Conservation (phyloP, 2,113 vertebrate genomes). For the Xenotilapia flavipinnis region DNA sequence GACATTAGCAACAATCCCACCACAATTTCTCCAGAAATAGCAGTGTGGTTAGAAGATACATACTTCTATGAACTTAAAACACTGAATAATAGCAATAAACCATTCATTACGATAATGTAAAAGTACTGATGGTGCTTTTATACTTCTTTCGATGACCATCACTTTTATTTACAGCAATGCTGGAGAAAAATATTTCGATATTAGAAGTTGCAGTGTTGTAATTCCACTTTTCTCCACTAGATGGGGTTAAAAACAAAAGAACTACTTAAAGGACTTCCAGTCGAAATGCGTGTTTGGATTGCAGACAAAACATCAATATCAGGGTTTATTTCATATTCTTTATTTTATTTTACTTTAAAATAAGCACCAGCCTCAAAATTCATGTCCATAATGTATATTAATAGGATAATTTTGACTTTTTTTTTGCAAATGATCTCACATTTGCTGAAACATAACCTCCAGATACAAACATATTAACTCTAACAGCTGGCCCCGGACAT, state of each 20-base stretch:
- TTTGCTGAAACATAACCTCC: background rate
- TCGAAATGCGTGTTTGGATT: background rate
- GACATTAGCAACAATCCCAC: rapidly evolving
- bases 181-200: background rate
- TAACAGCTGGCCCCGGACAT: background rate
- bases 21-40: rapidly evolving
- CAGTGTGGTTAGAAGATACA: background rate
- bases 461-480: background rate
- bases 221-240: background rate
- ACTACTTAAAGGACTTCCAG: background rate
- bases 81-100: background rate
- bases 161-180: background rate
- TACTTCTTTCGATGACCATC: background rate
- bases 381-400: background rate
- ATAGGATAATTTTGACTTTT: background rate
- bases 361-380: background rate
- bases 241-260: background rate
- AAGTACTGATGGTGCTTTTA: background rate
- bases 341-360: background rate
- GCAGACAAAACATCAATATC: background rate
- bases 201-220: background rate
- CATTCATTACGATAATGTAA: background rate
- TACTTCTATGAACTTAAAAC: background rate
- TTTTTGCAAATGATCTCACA: background rate
- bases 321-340: background rate